phyloP scores from a whole-genome alignment of 2,797 vertebrate genomes.

The Macropodus opercularis region DNA sequence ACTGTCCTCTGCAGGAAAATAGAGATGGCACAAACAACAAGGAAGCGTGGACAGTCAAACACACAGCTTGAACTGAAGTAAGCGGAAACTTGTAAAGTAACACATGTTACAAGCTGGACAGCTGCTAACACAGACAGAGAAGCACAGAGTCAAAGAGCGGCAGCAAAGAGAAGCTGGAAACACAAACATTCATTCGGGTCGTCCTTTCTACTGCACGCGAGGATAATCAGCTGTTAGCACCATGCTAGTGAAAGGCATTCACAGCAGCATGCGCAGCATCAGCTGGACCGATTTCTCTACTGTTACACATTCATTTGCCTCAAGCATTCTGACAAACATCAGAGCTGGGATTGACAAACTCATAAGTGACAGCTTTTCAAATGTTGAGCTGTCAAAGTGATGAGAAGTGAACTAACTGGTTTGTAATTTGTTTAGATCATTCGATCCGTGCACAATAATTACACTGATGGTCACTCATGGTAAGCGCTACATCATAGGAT shows the following conservation, averaged over 20 bases:
- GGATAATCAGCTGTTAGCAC: constrained; percentile 33
- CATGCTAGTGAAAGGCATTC: constrained; percentile 5
- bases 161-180: constrained; percentile 24
- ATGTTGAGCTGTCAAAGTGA: too few relatives aligned
- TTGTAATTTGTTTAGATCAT: too few relatives aligned
- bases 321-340: too few relatives aligned
- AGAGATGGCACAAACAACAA: constrained; percentile 79
- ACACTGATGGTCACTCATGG: too few relatives aligned
- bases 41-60: constrained; percentile 63
- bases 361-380: too few relatives aligned
- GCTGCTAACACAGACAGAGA: constrained; percentile 33
- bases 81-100: constrained; percentile 53
- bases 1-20: constrained; percentile 82
- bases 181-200: constrained; percentile 17
- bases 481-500: too few relatives aligned
- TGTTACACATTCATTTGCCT: too few relatives aligned
- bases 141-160: constrained; percentile 35
- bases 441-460: too few relatives aligned
- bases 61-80: constrained; percentile 49
- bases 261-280: too few relatives aligned
- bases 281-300: too few relatives aligned
- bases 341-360: too few relatives aligned
- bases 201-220: background rate
- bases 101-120: constrained; percentile 46
- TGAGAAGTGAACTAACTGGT: too few relatives aligned